Conservation (phyloP, 2,113 vertebrate genomes). For the human region GRCh38 chr2:21712501-21713000, state of each 20-base stretch:
- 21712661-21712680: not conserved
- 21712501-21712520: not conserved
- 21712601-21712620: not conserved
- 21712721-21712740: not conserved
- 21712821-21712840: not conserved
- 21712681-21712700: not conserved
- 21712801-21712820: not conserved
- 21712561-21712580: not conserved
- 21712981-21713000: not conserved
- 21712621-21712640: not conserved
- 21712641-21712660: not conserved
- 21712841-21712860: not conserved
- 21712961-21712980: not conserved
- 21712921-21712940: not conserved
- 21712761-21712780: conserved; percentile 5
- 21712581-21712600: not conserved
- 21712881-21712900: not conserved
- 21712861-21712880: not conserved
- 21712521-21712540: not conserved
- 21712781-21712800: not conserved
- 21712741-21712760: not conserved
- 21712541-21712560: not conserved
- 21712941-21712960: not conserved
- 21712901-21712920: not conserved
- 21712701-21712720: not conserved